Percentiles rank a stretch among this genome's conserved stretches.
These are phyloP conservation scores for Corbicula japonica DNA, from an alignment of 2,888 invertebrate genomes.

Conservation along the genomic window DNA sequence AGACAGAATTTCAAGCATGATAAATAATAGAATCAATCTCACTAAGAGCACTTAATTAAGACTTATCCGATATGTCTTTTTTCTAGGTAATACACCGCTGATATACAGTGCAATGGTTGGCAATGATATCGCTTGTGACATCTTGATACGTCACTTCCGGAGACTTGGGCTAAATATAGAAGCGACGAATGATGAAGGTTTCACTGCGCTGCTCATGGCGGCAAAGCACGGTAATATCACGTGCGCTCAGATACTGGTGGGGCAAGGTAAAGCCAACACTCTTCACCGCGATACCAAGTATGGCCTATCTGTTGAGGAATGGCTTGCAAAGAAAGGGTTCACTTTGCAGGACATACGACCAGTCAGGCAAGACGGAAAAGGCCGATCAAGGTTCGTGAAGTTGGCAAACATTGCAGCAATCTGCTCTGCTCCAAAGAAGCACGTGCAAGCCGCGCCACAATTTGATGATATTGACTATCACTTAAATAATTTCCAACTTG, in stretches of 20 bases:
- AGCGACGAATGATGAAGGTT: conserved; percentile 82
- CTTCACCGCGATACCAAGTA: conserved; percentile 75
- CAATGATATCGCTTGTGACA: conserved; percentile 83
- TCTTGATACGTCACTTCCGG: conserved; percentile 83
- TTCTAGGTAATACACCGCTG: conserved; percentile 83
- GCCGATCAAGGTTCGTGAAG: conserved; percentile 56
- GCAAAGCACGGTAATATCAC: conserved; percentile 82
- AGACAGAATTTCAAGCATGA: not conserved
- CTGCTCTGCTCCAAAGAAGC: conserved; percentile 55
- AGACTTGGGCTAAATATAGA: conserved; percentile 84
- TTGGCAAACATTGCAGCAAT: conserved; percentile 62
- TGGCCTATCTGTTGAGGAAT: conserved; percentile 81
- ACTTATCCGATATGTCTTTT: conserved; percentile 10
- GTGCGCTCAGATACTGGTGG: conserved; percentile 82
- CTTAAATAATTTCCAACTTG: conserved; percentile 26
- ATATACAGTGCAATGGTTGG: conserved; percentile 83
- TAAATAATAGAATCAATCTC: conserved; percentile 12
- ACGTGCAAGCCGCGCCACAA: conserved; percentile 21
- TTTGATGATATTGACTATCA: conserved; percentile 34
- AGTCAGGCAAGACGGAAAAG: conserved; percentile 47
- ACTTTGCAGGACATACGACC: conserved; percentile 78
- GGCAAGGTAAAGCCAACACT: conserved; percentile 82
- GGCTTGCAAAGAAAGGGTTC: conserved; percentile 81
- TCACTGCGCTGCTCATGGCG: conserved; percentile 83
- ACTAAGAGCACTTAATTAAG: conserved; percentile 13